Evolutionary conservation across 2,888 invertebrate species (phyloP), one percentile per base, ranked within the genome.

Genomic region (Cordilura impudica): DNA sequence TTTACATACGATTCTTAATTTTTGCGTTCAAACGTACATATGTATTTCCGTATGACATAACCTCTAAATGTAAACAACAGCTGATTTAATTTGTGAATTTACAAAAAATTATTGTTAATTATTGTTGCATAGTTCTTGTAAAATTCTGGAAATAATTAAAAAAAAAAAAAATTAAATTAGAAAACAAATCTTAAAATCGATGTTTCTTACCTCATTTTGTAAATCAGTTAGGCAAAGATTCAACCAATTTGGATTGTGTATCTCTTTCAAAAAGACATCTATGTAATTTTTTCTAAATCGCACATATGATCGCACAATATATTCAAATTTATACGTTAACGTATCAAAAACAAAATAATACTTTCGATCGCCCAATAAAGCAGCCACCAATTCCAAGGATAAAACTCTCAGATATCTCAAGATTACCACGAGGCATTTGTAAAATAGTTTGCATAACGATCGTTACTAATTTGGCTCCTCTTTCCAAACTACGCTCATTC

Each of bases 351-450:
- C 97, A 78, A 92, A 90, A 66, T 90, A 86, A 89, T 95, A 98
- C 66, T 93, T 88, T 1, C 91, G 87, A 47, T 87, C 85, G 81
- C 94, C 92, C 16, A 98, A 90, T 73, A 93, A 90, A 51, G 91
- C 90, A 14, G 94, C 94, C 61, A 97, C 92, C 54, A 93, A 92
- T 84, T 94, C 93, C 7, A 98, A 89, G 0, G 95, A 93, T 14
- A 98, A 90, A 0, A 96, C 93, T 80, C 97, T 92, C 0, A 98
- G 98, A 86, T 95, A 94, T 63, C 91, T 99, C 99, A 43, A 99
- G 88, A 91, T 99, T 99, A 7, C 99, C 99, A 80, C 98, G 92
- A 0, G 98, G 98, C 93, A 98, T 93, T 91, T 98, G 97, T 58
- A 99, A 91, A 29, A 98, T 91, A 0, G 96, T 93, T 82, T 92